Base-by-base conservation (phyloP, 2,888 invertebrate genomes). In the Chloroclysta siterata region DNA sequence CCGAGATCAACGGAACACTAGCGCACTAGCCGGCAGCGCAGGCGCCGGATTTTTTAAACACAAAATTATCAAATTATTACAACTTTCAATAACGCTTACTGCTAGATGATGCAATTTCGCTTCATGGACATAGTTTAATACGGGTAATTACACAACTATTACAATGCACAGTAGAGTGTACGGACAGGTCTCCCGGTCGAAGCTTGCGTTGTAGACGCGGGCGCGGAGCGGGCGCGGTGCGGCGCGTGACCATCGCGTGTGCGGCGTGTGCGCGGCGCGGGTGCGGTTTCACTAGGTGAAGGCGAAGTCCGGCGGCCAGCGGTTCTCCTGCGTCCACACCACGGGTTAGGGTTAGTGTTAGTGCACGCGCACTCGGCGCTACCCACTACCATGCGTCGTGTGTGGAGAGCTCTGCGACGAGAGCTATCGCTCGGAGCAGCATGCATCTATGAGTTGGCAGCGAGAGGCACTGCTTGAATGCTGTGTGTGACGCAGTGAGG, bases 221-320 rank as follows among this genome's bases (percentile, higher is more conserved):
- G 8, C 36, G 41, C 52, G 29, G 10, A n/a, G 4, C 33, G 7
- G 52, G 7, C 41, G n/a, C 55, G 59, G 46, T 5, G 58, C 28
- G n/a, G 47, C 33, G 36, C 15, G 39, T 22, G 47, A 17, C 41
- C 55, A 28, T 15, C 41, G 52, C 41, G 46, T 22, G 56, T 48
- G 29, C 53, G 14, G 66, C 67, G 74, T 50, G 65, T 64, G 56
- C 59, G 63, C 52, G 58, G 57, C 46, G 15, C 28, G 68, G 53
- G 60, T 10, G 69, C 71, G 53, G 56, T 71, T 29, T 60, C 82
- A 85, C 88, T 90, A 90, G 88, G 90, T 89, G 88, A 89, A 87
- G 61, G 84, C 85, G 88, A 90, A 89, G 84, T 89, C 87, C 68
- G 89, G 90, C 77, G 90, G 89, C 90, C 91, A 90, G 77, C 89